A percentile compares a stretch with the other conserved stretches of the same genome.
phyloP scores from a whole-genome alignment of 2,888 invertebrate genomes.

The Nymphalis c-album region DNA sequence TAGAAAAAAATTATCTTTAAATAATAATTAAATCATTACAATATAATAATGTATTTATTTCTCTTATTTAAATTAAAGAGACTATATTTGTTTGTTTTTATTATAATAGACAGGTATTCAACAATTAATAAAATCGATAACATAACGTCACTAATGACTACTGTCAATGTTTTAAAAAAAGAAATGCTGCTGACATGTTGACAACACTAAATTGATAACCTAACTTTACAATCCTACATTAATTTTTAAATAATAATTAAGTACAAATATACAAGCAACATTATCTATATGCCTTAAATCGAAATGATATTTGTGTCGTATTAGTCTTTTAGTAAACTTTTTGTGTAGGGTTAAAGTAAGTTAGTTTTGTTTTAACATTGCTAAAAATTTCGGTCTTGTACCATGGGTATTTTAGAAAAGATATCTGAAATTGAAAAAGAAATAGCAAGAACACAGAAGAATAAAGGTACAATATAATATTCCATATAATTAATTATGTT shows the following conservation, averaged over 20 bases:
- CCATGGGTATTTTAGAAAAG: slow-evolving; percentile 99
- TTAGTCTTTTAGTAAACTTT: slow-evolving; percentile 14
- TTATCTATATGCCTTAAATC: slow-evolving; percentile 11
- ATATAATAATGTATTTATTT: no score
- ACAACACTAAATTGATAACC: slow-evolving; percentile 40
- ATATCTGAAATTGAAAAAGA: slow-evolving; percentile 99
- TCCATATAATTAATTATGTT: not conserved
- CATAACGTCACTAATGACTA: not conserved
- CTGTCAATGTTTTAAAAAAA: slow-evolving; percentile 10
- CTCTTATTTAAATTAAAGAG: no score
- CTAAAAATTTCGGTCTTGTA: slow-evolving; percentile 32
- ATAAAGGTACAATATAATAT: slow-evolving; percentile 89
- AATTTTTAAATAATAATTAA: slow-evolving; percentile 15
- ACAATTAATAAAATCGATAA: not conserved
- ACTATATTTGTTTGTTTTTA: no score
- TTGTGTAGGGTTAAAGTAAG: slow-evolving; percentile 26
- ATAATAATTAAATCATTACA: no score
- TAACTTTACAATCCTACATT: slow-evolving; percentile 33
- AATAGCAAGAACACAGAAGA: slow-evolving; percentile 99
- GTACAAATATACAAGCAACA: slow-evolving; percentile 19
- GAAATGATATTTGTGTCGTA: slow-evolving; percentile 36
- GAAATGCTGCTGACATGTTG: slow-evolving; percentile 28
- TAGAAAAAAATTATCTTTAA: no score
- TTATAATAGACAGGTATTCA: no score
- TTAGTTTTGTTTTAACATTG: slow-evolving; percentile 26